These are phyloP conservation scores for Rhinogobio ventralis DNA, from an alignment of 2,797 vertebrate genomes.

Conservation along the genomic window DNA sequence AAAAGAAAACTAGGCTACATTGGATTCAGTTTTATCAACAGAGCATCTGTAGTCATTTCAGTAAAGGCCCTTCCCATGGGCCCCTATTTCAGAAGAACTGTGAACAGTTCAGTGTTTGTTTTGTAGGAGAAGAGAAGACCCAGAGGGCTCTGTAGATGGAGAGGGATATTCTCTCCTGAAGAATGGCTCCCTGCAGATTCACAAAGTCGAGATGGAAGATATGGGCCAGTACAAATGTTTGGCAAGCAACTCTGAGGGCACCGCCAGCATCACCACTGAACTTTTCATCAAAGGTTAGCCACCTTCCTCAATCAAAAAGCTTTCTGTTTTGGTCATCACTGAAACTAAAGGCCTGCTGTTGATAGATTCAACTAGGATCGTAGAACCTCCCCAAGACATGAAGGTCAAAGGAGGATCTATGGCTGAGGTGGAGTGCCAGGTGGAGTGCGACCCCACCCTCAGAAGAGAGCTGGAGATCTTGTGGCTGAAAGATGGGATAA, in stretches of 20 bases:
- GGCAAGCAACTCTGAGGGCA: conserved; percentile 83
- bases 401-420: conserved; percentile 78
- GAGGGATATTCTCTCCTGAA: conserved; percentile 70
- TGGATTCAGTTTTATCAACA: conserved; percentile 42
- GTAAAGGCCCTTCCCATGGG: conserved; percentile 53
- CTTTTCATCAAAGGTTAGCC: conserved; percentile 86
- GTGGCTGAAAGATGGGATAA: conserved; percentile 76
- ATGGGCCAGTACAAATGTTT: conserved; percentile 85
- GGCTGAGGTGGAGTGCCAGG: conserved; percentile 82
- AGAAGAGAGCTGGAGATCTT: conserved; percentile 70
- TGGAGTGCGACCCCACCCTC: conserved; percentile 83
- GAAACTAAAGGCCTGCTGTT: conserved; percentile 15
- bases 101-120: conserved; percentile 53
- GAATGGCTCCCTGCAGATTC: conserved; percentile 86
- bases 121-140: conserved; percentile 57
- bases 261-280: conserved; percentile 77
- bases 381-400: conserved; percentile 77
- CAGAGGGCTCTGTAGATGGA: conserved; percentile 64
- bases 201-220: conserved; percentile 77
- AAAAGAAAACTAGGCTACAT: conserved; percentile 7
- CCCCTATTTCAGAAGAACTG: conserved; percentile 41
- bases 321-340: not conserved
- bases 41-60: conserved; percentile 45
- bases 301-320: conserved; percentile 10
- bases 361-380: conserved; percentile 87